Percentiles rank a stretch among this genome's conserved stretches.
Evolutionary conservation across 2,888 invertebrate species (phyloP).

Genomic region (Drosophila flavopinicola): DNA sequence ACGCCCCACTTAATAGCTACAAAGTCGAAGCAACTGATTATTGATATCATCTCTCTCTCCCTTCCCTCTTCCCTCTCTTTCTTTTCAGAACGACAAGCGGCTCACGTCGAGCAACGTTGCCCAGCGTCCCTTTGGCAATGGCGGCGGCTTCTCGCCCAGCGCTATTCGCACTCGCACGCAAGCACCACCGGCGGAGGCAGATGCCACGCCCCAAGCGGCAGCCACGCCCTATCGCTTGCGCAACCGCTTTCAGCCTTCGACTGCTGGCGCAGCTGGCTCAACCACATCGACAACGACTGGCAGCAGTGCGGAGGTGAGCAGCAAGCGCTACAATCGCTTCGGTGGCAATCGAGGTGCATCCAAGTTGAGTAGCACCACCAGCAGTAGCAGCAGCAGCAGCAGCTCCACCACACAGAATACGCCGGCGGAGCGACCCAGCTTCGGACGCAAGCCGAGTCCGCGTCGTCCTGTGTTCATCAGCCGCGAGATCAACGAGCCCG

Average conservation of each 20-base stretch:
- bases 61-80: neutral
- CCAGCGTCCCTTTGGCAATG: slow-evolving; percentile 66
- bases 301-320: slow-evolving; percentile 62
- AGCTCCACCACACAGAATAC: slow-evolving; percentile 56
- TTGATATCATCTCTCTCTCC: neutral
- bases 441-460: slow-evolving; percentile 65
- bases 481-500: slow-evolving; percentile 82
- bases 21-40: neutral
- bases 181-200: slow-evolving; percentile 31
- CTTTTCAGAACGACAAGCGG: slow-evolving; percentile 67
- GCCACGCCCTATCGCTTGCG: slow-evolving; percentile 78
- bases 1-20: neutral
- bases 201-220: slow-evolving; percentile 60
- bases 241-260: slow-evolving; percentile 81
- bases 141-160: slow-evolving; percentile 75
- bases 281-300: slow-evolving; percentile 61
- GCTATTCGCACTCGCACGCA: slow-evolving; percentile 73
- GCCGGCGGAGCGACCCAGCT: slow-evolving; percentile 69
- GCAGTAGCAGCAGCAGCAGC: slow-evolving; percentile 34
- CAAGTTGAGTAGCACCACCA: slow-evolving; percentile 32
- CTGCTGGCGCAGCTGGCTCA: slow-evolving; percentile 49
- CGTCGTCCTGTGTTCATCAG: slow-evolving; percentile 82
- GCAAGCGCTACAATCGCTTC: slow-evolving; percentile 82
- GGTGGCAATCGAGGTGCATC: slow-evolving; percentile 44
- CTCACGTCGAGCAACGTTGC: slow-evolving; percentile 54